These are phyloP conservation scores for Arctia plantaginis DNA, from an alignment of 2,888 invertebrate species.

Conservation along the genomic window DNA sequence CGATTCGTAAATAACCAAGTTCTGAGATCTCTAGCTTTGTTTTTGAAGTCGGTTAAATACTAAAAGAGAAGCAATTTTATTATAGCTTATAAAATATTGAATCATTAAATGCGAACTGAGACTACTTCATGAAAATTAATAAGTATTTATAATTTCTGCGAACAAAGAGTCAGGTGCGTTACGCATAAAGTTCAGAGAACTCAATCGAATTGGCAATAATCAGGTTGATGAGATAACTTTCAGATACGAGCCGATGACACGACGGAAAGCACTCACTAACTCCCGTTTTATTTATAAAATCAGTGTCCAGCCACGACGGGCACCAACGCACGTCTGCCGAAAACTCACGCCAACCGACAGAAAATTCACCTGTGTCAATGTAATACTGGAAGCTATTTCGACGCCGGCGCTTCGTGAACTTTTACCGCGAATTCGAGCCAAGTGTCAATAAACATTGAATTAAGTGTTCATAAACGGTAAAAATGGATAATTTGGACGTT, in stretches of 20 bases:
- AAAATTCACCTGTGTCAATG: constrained; percentile 60
- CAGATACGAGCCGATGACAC: constrained; percentile 68
- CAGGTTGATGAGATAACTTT: constrained; percentile 45
- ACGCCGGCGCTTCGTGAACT: constrained; percentile 67
- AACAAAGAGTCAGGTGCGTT: constrained; percentile 39
- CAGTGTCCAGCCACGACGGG: constrained; percentile 75
- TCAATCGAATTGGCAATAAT: constrained; percentile 47
- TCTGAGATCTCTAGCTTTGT: background rate
- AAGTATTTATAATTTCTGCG: constrained; percentile 30
- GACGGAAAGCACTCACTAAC: constrained; percentile 68
- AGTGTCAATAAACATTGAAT: constrained; percentile 36
- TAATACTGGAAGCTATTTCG: constrained; percentile 52
- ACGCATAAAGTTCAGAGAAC: constrained; percentile 53
- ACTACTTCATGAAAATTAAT: constrained; percentile 1
- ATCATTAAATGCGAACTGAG: background rate
- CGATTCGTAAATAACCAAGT: background rate
- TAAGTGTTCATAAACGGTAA: constrained; percentile 47
- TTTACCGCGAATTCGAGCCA: constrained; percentile 22
- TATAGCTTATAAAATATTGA: background rate
- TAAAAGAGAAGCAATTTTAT: background rate
- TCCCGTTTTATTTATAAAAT: constrained; percentile 81
- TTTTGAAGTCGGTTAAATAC: background rate
- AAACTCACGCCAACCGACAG: constrained; percentile 45
- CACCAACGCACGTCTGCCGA: constrained; percentile 70
- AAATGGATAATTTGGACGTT: constrained; percentile 67